Evolutionary conservation across 2,113 vertebrate genomes (phyloP).

Genomic region (Coptodon bakossiorum): DNA sequence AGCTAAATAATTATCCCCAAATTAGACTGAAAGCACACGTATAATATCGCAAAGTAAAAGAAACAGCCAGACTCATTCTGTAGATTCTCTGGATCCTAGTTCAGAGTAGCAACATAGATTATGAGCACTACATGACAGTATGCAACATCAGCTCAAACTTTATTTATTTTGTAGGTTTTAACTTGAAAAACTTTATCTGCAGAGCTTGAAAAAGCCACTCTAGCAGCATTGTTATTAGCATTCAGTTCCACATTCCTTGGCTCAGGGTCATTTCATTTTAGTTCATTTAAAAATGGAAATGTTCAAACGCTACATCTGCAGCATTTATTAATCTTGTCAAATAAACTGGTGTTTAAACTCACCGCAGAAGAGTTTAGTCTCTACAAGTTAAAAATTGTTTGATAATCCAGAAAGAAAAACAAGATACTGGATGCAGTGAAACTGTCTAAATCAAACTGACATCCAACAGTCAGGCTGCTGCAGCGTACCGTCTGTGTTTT

Average conservation of each 20-base stretch:
- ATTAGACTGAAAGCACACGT: not conserved
- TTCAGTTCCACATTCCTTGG: not conserved
- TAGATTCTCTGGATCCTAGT: not conserved
- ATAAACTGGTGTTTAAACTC: slow-evolving; percentile 13
- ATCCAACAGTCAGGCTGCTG: not conserved
- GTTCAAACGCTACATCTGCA: not conserved
- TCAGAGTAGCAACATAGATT: not conserved
- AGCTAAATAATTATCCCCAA: not conserved
- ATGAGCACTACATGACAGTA: not conserved
- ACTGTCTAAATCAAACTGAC: not conserved
- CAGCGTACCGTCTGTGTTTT: not conserved
- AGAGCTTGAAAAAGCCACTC: not conserved
- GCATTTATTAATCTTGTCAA: not conserved
- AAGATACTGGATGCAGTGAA: not conserved
- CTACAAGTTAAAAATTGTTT: not conserved
- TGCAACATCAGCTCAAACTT: not conserved
- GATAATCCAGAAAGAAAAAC: slow-evolving; percentile 5
- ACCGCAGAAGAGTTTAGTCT: slow-evolving; percentile 29
- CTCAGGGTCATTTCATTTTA: not conserved
- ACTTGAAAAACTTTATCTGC: not conserved
- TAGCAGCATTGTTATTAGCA: not conserved
- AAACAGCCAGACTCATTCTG: not conserved
- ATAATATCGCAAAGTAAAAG: not conserved
- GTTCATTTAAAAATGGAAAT: not conserved
- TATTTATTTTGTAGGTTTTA: not conserved